Base-by-base conservation (phyloP, 2,888 invertebrate species). In the Mongoloraphidia duomilia region DNA sequence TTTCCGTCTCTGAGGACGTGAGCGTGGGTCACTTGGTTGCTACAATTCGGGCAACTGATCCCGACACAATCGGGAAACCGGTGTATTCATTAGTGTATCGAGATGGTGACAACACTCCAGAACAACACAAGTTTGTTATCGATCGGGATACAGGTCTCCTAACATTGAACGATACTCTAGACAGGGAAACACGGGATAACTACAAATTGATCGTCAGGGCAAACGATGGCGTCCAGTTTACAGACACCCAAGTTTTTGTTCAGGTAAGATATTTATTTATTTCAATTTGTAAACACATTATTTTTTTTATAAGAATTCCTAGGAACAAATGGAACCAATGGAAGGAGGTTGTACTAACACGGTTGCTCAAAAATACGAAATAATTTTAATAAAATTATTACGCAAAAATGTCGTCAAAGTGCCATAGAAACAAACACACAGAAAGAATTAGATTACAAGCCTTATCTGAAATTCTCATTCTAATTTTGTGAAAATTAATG, bases 221-320 rank as follows among this genome's bases (percentile, higher is more conserved):
- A 52, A 84, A 82, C 63, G 95, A 95, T 72, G 92, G 93, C 46
- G 76, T 87, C 53, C 93, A 92, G 67, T 79, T 80, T 62, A 84
- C 88, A 33, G 86, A 89, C 65, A 79, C 86, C 53, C 74, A 77
- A 58, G 74, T 93, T 49, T 75, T 79, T 53, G 76, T 95, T 61
- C 79, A 82, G 80, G 91, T 91, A 70, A 70, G 77, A 65, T 12
- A 47, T 51, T 51, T 46, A 3, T 4, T 14, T 12, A 3, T 42
- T 14, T 14, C 26, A 17, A 9, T 41, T 47, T 26, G 26, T 26
- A 26, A 26, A 17, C 17, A 4, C 17, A 17, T 17, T 6, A 26
- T 26, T 26, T 26, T 26, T 26, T 26, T 26, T 2, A 26, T 26
- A 26, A 26, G 1, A 1, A 26, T 26, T 26, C 26, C 6, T 6